These are phyloP conservation scores for Chironomus tepperi DNA, from an alignment of 1,140 invertebrate genomes.

Conservation along the genomic window DNA sequence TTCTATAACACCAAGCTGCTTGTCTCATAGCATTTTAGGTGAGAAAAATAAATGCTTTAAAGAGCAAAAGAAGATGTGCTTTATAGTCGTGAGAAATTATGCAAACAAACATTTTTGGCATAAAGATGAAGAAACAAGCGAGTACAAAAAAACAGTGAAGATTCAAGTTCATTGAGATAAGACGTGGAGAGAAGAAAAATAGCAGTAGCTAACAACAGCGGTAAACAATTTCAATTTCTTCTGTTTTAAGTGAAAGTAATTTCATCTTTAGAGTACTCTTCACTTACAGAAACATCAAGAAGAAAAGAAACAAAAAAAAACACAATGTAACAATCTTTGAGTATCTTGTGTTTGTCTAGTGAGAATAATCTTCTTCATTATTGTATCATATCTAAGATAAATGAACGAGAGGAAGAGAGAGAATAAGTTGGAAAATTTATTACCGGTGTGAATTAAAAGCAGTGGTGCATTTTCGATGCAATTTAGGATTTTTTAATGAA, in stretches of 20 bases:
- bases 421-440: background rate
- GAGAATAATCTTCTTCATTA: constrained; percentile 1
- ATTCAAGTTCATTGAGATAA: constrained; percentile 14
- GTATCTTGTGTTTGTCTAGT: background rate
- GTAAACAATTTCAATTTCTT: constrained; percentile 1
- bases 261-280: background rate
- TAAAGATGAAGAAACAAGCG: background rate
- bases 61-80: background rate
- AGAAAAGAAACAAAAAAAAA: too few relatives aligned
- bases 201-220: background rate
- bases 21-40: background rate
- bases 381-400: background rate
- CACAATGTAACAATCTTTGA: too few relatives aligned
- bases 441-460: too few relatives aligned
- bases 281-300: too few relatives aligned
- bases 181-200: too few relatives aligned
- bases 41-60: background rate
- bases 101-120: background rate
- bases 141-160: background rate
- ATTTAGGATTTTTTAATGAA: too few relatives aligned
- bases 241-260: background rate
- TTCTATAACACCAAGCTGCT: background rate
- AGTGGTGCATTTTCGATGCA: too few relatives aligned
- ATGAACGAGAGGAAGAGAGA: background rate
- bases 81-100: constrained; percentile 14